Percentiles rank a stretch among this genome's conserved stretches.
Conservation (phyloP, 2,888 invertebrate species). For the Drosophila peninsularis region DNA sequence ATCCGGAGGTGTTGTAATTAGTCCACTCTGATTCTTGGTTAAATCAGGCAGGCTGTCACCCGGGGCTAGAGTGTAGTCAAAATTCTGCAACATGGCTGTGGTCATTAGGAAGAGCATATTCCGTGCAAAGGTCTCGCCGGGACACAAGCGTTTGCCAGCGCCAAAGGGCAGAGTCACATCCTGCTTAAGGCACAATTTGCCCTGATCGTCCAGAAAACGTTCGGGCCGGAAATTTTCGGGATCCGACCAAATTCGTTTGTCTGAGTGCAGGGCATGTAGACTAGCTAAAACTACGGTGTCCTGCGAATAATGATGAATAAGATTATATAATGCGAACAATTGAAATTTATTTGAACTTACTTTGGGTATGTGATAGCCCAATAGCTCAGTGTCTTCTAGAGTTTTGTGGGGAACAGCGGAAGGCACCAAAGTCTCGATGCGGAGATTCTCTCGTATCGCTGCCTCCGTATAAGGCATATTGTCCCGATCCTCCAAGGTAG, state of each 20-base stretch:
- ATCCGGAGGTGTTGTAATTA: slow-evolving; percentile 86
- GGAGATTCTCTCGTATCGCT: slow-evolving; percentile 87
- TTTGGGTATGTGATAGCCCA: slow-evolving; percentile 87
- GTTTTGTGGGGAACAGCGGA: slow-evolving; percentile 87
- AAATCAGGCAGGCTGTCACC: slow-evolving; percentile 85
- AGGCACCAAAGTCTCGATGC: slow-evolving; percentile 87
- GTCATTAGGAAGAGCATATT: slow-evolving; percentile 88
- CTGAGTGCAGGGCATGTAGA: slow-evolving; percentile 86
- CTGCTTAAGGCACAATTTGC: slow-evolving; percentile 86
- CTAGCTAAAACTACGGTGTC: slow-evolving; percentile 86
- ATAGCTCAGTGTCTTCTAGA: slow-evolving; percentile 85
- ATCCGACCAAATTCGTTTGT: slow-evolving; percentile 87
- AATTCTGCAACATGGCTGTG: slow-evolving; percentile 88
- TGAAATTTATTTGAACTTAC: too few species aligned
- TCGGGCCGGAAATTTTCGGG: slow-evolving; percentile 89
- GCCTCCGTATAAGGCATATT: slow-evolving; percentile 88
- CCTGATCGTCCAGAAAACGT: slow-evolving; percentile 87
- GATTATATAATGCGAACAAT: too few species aligned
- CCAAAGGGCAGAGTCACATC: slow-evolving; percentile 89
- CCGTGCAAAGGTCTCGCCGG: slow-evolving; percentile 90
- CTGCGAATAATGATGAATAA: slow-evolving; percentile 83
- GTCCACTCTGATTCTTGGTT: slow-evolving; percentile 84
- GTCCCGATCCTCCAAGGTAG: slow-evolving; percentile 87
- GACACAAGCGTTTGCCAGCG: slow-evolving; percentile 89
- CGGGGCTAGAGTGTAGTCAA: slow-evolving; percentile 86